phyloP scores from a whole-genome alignment of 2,888 invertebrate genomes.

The Pherbina coryleti region DNA sequence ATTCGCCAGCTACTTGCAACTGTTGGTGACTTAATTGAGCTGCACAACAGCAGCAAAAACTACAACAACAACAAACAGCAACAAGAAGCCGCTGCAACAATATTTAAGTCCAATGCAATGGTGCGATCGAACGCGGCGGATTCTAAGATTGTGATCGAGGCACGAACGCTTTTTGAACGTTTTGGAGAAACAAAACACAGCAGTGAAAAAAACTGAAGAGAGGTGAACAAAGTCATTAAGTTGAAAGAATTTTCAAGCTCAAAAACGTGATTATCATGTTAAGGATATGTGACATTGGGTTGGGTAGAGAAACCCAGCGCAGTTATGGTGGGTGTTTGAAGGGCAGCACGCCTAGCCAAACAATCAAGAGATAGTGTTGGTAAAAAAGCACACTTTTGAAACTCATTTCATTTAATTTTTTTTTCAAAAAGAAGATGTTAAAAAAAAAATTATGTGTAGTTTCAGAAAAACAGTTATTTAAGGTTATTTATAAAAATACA shows the following conservation, averaged over 20 bases:
- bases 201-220: slow-evolving; percentile 8
- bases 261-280: background rate
- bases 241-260: background rate
- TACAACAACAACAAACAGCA: slow-evolving; percentile 51
- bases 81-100: slow-evolving; percentile 4
- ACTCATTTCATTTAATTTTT: too few relatives aligned
- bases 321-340: too few relatives aligned
- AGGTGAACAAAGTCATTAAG: slow-evolving; percentile 28
- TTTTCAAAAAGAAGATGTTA: too few relatives aligned
- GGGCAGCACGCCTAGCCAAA: too few relatives aligned
- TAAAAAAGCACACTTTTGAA: too few relatives aligned
- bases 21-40: slow-evolving; percentile 29
- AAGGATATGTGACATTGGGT: too few relatives aligned
- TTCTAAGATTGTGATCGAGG: slow-evolving; percentile 57
- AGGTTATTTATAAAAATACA: too few relatives aligned
- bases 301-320: too few relatives aligned
- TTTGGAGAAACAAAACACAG: background rate
- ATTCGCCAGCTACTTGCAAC: slow-evolving; percentile 26
- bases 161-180: slow-evolving; percentile 17
- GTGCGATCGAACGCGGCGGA: slow-evolving; percentile 6
- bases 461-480: too few relatives aligned
- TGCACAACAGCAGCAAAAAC: slow-evolving; percentile 26
- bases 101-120: slow-evolving; percentile 20
- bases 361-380: too few relatives aligned
- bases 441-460: too few relatives aligned